Evolutionary conservation across 2,113 vertebrate species (phyloP).

Genomic region (Cromileptes altivelis): DNA sequence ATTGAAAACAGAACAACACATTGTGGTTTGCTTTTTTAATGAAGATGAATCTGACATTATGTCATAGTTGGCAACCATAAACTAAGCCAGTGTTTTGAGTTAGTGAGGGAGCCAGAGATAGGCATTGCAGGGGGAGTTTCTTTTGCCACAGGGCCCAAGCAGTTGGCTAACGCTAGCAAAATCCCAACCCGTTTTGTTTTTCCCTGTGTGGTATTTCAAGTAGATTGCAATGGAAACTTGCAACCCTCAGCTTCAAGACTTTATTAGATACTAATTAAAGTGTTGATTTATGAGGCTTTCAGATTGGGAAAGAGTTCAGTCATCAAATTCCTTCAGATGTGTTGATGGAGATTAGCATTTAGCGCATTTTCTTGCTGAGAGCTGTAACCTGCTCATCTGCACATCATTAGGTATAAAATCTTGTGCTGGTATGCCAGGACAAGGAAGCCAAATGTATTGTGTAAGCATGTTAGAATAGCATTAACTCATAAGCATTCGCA

Average conservation of each 20-base stretch:
- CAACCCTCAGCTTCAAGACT: conserved; percentile 22
- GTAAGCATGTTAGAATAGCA: conserved; percentile 27
- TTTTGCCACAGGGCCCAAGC: conserved; percentile 51
- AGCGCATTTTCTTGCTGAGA: conserved; percentile 10
- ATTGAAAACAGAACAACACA: conserved; percentile 58
- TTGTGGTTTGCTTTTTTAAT: conserved; percentile 57
- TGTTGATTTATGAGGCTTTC: conserved; percentile 57
- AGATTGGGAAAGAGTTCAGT: conserved; percentile 50
- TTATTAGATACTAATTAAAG: conserved; percentile 44
- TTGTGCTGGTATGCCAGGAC: not conserved
- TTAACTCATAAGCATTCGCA: conserved; percentile 18
- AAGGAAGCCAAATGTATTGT: conserved; percentile 21
- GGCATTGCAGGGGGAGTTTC: conserved; percentile 67
- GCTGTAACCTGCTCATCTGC: conserved; percentile 48
- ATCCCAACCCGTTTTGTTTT: conserved; percentile 44
- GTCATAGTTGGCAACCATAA: conserved; percentile 65
- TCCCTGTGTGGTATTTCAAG: conserved; percentile 17
- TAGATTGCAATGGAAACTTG: conserved; percentile 44
- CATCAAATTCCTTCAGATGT: conserved; percentile 40
- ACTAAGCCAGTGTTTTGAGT: conserved; percentile 71
- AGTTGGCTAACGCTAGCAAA: conserved; percentile 44
- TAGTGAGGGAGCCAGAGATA: conserved; percentile 54
- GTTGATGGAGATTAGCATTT: conserved; percentile 6
- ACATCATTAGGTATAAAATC: conserved; percentile 12
- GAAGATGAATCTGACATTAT: conserved; percentile 63